Percentiles rank a stretch among this genome's conserved stretches.
These are phyloP conservation scores for Junco hyemalis DNA, from an alignment of 2,113 vertebrate genomes.

Conservation along the genomic window DNA sequence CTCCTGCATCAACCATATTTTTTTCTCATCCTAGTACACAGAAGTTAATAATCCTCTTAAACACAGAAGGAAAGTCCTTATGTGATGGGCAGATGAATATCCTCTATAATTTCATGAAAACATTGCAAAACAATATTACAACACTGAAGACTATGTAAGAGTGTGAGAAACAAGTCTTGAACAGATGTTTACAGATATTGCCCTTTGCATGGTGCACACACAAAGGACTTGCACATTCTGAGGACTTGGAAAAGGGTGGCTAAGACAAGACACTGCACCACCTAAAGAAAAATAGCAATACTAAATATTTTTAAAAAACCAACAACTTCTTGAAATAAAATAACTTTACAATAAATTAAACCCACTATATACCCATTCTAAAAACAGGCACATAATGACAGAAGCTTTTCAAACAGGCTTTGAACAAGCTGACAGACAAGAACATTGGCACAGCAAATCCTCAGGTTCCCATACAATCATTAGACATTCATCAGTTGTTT, in stretches of 20 bases:
- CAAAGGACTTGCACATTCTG: neutral
- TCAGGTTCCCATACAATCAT: neutral
- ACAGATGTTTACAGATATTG: neutral
- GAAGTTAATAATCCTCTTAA: neutral
- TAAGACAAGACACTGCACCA: neutral
- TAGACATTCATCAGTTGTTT: neutral
- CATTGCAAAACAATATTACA: neutral
- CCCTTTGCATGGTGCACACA: neutral
- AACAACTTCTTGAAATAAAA: neutral
- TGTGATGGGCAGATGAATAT: neutral
- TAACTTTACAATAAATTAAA: neutral
- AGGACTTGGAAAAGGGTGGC: neutral
- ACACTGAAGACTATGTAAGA: rapidly evolving
- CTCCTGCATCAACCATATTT: too few relatives aligned
- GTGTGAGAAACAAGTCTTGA: neutral
- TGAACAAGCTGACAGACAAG: neutral
- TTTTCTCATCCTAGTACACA: neutral
- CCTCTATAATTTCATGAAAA: neutral
- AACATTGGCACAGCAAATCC: neutral
- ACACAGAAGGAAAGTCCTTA: neutral
- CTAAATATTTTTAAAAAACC: neutral
- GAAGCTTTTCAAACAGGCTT: neutral
- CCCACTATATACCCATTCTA: neutral
- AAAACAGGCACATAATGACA: neutral
- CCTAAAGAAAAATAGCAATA: neutral